Base-by-base conservation (phyloP, 2,797 vertebrate genomes). In the Tragopan temminckii region DNA sequence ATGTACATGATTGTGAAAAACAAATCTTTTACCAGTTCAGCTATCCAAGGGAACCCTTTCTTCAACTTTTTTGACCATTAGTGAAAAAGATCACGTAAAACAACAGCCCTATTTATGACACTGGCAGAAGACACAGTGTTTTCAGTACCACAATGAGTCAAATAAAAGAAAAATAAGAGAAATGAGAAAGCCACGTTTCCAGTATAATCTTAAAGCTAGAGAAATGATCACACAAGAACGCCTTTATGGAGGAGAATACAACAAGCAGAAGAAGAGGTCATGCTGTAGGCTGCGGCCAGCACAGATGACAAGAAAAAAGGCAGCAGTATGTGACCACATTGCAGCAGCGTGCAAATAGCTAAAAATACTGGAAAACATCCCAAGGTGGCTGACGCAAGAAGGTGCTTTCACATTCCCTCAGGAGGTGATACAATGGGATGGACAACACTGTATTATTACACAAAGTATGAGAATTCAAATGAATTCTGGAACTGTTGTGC, bases 61-160 rank as follows among this genome's bases (percentile, higher is more conserved):
- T 74, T 79, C 83, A 40, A 5, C 61, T 64, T 38, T 75, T 5
- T 85, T 79, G 62, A 63, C 17, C 83, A 50, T 7, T 76, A 50
- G 55, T 81, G 80, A 77, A 91, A 93, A 81, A 86, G 38, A 67
- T 66, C 31, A n/a, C 20, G 46, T 81, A 79, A 92, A 84, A 16
- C 74, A 84, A 35, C 50, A 88, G 46, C 3, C 3, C 29, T 66
- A 23, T 75, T 85, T 85, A 27, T 75, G 36, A 5, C 4, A 71
- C 23, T 62, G 85, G 36, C 43, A 87, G 53, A 68, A 77, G 24
- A 50, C 6, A 33, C 8, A 66, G 5, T 31, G 45, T 74, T 67
- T 86, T 48, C 58, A 84, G 36, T 50, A 63, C n/a, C 1, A 6
- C 42, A 15, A 1, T 18, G 38, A 69, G 61, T 52, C 4, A 66